Evolutionary conservation across 2,113 vertebrate species (phyloP).

Genomic region (Geococcyx californianus): DNA sequence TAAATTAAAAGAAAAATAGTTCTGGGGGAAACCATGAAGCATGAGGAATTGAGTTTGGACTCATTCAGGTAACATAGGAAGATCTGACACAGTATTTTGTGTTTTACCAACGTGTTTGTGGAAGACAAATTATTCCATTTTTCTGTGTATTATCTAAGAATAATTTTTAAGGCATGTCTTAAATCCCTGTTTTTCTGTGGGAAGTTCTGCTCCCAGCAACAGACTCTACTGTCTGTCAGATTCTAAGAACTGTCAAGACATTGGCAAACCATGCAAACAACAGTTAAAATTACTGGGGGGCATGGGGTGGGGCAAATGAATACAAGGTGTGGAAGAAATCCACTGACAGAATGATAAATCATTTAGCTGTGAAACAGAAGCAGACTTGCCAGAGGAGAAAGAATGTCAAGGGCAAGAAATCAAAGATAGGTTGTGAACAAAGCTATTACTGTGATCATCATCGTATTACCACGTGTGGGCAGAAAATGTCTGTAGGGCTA

Average conservation of each 20-base stretch:
- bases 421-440: conserved; percentile 22
- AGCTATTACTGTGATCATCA: conserved; percentile 6
- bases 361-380: conserved; percentile 29
- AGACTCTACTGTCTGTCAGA: neutral
- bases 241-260: neutral
- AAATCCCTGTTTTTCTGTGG: neutral
- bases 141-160: neutral
- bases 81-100: neutral
- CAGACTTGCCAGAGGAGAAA: neutral
- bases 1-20: neutral
- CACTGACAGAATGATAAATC: conserved; percentile 20
- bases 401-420: conserved; percentile 41
- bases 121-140: neutral
- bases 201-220: neutral
- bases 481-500: neutral
- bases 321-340: neutral
- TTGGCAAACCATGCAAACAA: neutral
- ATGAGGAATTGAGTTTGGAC: neutral
- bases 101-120: neutral
- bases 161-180: neutral
- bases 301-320: neutral
- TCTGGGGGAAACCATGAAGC: neutral
- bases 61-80: neutral
- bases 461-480: neutral
- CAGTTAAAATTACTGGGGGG: neutral